Evolutionary conservation across 35 echinoderm and acorn worm species (phyloP).

Genomic region (Lytechinus pictus): DNA sequence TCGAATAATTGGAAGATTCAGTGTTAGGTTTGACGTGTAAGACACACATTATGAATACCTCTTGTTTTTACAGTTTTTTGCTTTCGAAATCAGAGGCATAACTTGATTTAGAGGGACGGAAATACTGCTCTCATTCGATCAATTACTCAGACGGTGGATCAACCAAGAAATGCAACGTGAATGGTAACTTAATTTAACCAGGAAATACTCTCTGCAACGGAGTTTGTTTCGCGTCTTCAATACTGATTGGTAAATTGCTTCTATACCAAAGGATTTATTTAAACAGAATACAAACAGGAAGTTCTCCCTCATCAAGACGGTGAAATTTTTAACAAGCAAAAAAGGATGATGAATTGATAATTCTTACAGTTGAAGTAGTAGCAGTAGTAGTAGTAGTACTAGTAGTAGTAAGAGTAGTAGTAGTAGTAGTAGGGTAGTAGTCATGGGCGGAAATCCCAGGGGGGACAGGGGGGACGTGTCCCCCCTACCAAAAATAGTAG

Average conservation of each 20-base stretch:
- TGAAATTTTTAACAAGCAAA: too few relatives aligned
- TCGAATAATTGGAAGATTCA: neutral
- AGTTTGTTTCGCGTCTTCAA: neutral
- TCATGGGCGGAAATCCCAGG: too few relatives aligned
- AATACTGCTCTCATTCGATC: neutral
- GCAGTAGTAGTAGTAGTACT: too few relatives aligned
- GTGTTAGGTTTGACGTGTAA: neutral
- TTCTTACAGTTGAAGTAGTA: too few relatives aligned
- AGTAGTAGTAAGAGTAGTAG: too few relatives aligned
- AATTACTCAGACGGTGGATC: neutral
- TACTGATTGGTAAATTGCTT: neutral
- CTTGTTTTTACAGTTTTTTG: neutral
- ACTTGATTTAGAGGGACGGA: neutral
- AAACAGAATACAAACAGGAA: neutral
- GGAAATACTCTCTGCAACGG: neutral
- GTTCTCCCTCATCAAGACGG: too few relatives aligned
- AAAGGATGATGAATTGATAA: too few relatives aligned
- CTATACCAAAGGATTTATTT: neutral
- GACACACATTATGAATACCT: neutral
- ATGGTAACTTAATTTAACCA: neutral
- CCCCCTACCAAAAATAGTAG: too few relatives aligned
- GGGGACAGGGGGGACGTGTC: too few relatives aligned
- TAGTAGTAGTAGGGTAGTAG: too few relatives aligned
- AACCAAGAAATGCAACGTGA: neutral
- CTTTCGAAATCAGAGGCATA: neutral